These are phyloP conservation scores for Acanthosepion pharaonis DNA, from an alignment of 2,888 invertebrate species.

Conservation along the genomic window DNA sequence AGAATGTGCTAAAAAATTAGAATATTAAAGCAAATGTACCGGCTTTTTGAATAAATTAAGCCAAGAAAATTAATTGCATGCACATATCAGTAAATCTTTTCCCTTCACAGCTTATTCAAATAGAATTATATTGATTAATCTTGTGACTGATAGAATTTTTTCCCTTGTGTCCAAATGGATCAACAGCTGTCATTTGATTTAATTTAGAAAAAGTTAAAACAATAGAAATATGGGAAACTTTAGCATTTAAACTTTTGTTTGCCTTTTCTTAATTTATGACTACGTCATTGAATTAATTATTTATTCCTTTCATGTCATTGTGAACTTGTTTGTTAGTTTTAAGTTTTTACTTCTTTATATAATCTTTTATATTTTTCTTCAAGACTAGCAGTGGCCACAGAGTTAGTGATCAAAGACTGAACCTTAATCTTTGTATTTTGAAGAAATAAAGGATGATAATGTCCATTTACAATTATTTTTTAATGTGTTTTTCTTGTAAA, in stretches of 20 bases:
- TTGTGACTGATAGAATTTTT: not conserved
- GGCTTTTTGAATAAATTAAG: not conserved
- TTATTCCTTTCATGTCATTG: not conserved
- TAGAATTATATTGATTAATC: conserved; percentile 2
- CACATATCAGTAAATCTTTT: not conserved
- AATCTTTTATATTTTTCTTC: not conserved
- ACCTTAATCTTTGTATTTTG: not conserved
- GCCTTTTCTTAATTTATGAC: not conserved
- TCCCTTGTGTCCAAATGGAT: not conserved
- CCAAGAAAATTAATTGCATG: not conserved
- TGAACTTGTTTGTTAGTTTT: not conserved
- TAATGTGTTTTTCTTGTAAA: not conserved
- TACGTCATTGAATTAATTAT: too few relatives aligned
- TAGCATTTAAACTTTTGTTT: not conserved
- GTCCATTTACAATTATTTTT: not conserved
- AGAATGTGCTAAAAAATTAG: too few relatives aligned
- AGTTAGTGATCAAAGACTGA: not conserved
- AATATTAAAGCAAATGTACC: not conserved
- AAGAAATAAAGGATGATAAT: not conserved
- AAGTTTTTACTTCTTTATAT: not conserved
- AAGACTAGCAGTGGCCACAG: not conserved
- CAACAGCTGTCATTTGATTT: conserved; percentile 18
- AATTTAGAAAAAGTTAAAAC: not conserved
- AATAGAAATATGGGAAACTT: not conserved
- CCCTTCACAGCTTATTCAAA: not conserved